phyloP scores from a whole-genome alignment of 2,888 invertebrate species.

The Lepidocyrtoides sp. region DNA sequence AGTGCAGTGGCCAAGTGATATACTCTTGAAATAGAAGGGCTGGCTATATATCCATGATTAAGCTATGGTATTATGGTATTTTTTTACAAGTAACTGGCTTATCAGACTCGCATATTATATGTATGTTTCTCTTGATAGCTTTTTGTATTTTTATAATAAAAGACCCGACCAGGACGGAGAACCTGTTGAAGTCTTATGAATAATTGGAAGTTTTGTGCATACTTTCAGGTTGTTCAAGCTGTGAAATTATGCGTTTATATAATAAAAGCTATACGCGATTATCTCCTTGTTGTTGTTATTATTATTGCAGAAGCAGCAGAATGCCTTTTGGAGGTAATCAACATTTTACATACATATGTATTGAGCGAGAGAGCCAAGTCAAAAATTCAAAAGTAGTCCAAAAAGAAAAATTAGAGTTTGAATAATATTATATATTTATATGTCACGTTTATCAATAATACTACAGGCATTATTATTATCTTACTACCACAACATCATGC shows the following conservation, averaged over 20 bases:
- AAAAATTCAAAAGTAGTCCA: neutral
- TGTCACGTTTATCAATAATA: neutral
- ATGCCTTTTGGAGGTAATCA: neutral
- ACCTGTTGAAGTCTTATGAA: conserved; percentile 22
- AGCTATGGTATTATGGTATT: too few species aligned
- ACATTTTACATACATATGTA: neutral
- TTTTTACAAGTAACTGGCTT: too few species aligned
- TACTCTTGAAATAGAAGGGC: too few species aligned
- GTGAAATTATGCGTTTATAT: neutral
- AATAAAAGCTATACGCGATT: neutral
- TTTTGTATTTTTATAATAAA: neutral
- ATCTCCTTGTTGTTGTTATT: too few species aligned
- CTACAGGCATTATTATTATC: too few species aligned
- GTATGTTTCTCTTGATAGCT: too few species aligned
- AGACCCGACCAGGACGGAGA: too few species aligned
- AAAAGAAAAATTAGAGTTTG: neutral
- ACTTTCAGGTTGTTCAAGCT: neutral
- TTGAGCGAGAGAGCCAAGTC: neutral
- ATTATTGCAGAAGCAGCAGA: too few species aligned
- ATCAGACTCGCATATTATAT: neutral
- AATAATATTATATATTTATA: neutral
- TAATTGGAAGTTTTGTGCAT: neutral
- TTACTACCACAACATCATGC: neutral
- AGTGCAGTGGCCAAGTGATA: neutral
- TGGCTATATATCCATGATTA: too few species aligned